Conservation (phyloP, 2,113 vertebrate species). For the Sylvia atricapilla region DNA sequence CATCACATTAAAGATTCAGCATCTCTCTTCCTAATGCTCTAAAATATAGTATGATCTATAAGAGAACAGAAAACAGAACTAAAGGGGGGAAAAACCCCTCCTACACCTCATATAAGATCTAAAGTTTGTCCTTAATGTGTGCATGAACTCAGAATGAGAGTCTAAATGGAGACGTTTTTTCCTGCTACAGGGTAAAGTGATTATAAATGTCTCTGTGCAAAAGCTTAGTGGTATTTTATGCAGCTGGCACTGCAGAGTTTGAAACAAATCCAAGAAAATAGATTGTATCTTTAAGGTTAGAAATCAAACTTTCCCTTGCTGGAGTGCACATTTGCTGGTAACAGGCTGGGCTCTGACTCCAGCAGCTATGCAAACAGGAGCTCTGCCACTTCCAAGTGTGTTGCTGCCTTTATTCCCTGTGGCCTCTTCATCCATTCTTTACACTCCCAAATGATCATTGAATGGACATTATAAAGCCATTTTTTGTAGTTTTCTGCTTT, state of each 20-base stretch:
- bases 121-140: constrained; percentile 55
- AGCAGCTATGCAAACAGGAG: neutral
- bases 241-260: constrained; percentile 40
- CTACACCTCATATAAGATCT: constrained; percentile 50
- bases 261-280: constrained; percentile 64
- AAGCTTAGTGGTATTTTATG: constrained; percentile 51
- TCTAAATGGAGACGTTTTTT: constrained; percentile 60
- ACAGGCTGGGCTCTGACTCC: neutral
- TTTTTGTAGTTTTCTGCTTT: neutral
- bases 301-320: constrained; percentile 36
- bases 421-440: constrained; percentile 7
- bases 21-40: constrained; percentile 6
- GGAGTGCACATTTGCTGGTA: constrained; percentile 2
- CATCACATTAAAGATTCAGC: constrained; percentile 43
- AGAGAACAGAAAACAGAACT: constrained; percentile 4
- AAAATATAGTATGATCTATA: constrained; percentile 11
- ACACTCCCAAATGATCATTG: neutral
- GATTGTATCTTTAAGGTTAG: constrained; percentile 57
- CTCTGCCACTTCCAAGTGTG: neutral
- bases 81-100: neutral
- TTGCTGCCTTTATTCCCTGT: neutral
- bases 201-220: constrained; percentile 62
- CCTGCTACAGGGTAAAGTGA: constrained; percentile 48
- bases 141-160: constrained; percentile 47
- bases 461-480: neutral